Base-by-base conservation (phyloP, 1,140 invertebrate species). In the Penaeus indicus region DNA sequence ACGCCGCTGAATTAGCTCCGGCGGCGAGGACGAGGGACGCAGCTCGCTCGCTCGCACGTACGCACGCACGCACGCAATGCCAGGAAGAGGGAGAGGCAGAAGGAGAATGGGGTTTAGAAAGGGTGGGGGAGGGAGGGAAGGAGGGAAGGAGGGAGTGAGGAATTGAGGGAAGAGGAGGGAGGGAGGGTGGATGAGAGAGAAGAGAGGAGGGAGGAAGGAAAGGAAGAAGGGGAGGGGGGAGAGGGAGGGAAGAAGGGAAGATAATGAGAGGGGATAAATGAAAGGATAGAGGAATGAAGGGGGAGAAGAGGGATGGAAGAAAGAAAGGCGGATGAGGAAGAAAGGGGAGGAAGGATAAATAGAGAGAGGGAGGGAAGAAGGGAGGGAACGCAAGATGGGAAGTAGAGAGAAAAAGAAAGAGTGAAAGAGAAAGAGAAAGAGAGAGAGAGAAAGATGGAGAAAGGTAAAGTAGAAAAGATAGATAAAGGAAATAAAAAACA, bases 131-230 rank as follows among this genome's bases (percentile, higher is more conserved):
- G 21, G 16, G 0, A 72, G 67, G 8, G 0, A 72, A 22, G n/a
- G 67, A n/a, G 22, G n/a, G 3, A 0, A 72, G n/a, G 11, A 13
- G n/a, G 11, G 67, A n/a, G 22, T 1, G 1, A n/a, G 67, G 67
- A 72, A 72, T n/a, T 18, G n/a, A 72, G 18, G 32, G n/a, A 72
- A 22, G 21, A 22, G n/a, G 3, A 25, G 67, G 67, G 32, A n/a
- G 3, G 13, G 21, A n/a, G 2, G 0, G 67, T 3, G 8, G 3
- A 1, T 0, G 0, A 3, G n/a, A 22, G 11, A 25, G 25, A 3
- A 72, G 22, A n/a, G 18, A 72, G 67, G 32, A 32, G n/a, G 67
- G 32, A 22, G n/a, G 67, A n/a, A 22, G n/a, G 67, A n/a, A 32
- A 72, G 67, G n/a, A 22, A n/a, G 67, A 22, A 72, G 67, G 32